Conservation (phyloP, 1,140 invertebrate species). For the Chelonus insularis region DNA sequence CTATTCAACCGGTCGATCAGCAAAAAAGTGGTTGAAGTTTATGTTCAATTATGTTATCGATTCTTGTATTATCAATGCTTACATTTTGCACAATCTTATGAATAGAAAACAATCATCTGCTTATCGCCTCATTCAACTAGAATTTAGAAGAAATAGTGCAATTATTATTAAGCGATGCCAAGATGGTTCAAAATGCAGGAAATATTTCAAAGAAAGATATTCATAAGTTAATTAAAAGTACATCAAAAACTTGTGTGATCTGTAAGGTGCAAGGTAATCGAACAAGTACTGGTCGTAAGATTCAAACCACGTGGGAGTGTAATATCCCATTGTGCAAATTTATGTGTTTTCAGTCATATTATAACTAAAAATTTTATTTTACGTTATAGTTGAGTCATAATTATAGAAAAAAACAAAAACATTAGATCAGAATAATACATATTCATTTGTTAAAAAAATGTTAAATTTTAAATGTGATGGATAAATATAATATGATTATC, state of each 20-base stretch:
- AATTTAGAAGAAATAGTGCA: slow-evolving; percentile 14
- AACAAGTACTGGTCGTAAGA: too few species aligned
- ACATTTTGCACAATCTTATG: not conserved
- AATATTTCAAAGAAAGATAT: not conserved
- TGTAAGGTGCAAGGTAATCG: not conserved
- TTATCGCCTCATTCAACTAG: not conserved
- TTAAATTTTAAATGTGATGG: too few species aligned
- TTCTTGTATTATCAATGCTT: slow-evolving; percentile 20
- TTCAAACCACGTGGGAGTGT: too few species aligned
- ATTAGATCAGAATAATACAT: too few species aligned
- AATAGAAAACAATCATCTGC: not conserved
- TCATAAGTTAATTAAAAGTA: not conserved
- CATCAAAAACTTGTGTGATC: not conserved
- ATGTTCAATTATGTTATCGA: slow-evolving; percentile 23
- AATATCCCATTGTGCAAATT: too few species aligned
- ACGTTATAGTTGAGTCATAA: too few species aligned
- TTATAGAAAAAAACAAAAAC: too few species aligned
- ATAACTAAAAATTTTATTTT: too few species aligned
- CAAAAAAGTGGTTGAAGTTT: slow-evolving; percentile 27
- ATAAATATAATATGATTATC: too few species aligned
- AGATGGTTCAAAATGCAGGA: not conserved
- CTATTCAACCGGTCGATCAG: slow-evolving; percentile 13
- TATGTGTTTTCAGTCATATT: too few species aligned
- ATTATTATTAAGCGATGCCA: not conserved
- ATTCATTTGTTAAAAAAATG: too few species aligned